These are phyloP conservation scores for Philereme vetulata DNA, from an alignment of 2,888 invertebrate species.

Conservation along the genomic window DNA sequence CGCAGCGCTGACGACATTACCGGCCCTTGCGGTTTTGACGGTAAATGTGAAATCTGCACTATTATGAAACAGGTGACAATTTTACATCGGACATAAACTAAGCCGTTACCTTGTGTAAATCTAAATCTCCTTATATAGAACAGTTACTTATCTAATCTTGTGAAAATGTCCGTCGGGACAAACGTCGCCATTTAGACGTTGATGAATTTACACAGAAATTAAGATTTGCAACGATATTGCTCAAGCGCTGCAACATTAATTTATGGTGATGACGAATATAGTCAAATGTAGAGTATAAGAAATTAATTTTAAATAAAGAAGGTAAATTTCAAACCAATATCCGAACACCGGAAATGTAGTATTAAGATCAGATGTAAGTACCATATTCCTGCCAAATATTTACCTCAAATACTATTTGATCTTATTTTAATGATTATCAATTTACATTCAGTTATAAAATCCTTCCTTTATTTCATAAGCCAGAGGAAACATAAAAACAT, in stretches of 20 bases:
- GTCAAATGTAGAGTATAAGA: slow-evolving; percentile 5
- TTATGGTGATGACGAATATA: slow-evolving; percentile 32
- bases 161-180: slow-evolving; percentile 31
- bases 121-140: slow-evolving; percentile 32
- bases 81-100: slow-evolving; percentile 33
- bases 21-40: slow-evolving; percentile 67
- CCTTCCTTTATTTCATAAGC: slow-evolving; percentile 44
- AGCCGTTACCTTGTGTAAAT: slow-evolving; percentile 29
- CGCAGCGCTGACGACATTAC: slow-evolving; percentile 68
- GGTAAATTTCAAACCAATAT: background rate
- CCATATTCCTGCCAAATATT: slow-evolving; percentile 12
- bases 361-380: background rate
- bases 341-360: slow-evolving; percentile 3
- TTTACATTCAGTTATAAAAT: slow-evolving; percentile 34
- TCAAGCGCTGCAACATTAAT: slow-evolving; percentile 34
- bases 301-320: background rate
- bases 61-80: slow-evolving; percentile 48
- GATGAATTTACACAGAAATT: slow-evolving; percentile 39
- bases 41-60: slow-evolving; percentile 56
- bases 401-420: slow-evolving; percentile 16
- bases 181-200: slow-evolving; percentile 38
- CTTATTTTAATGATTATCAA: slow-evolving; percentile 23
- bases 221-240: slow-evolving; percentile 17
- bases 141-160: slow-evolving; percentile 40
- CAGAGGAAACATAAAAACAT: slow-evolving; percentile 49